phyloP scores from a whole-genome alignment of 2,113 vertebrate species.

The Elephas maximus region DNA sequence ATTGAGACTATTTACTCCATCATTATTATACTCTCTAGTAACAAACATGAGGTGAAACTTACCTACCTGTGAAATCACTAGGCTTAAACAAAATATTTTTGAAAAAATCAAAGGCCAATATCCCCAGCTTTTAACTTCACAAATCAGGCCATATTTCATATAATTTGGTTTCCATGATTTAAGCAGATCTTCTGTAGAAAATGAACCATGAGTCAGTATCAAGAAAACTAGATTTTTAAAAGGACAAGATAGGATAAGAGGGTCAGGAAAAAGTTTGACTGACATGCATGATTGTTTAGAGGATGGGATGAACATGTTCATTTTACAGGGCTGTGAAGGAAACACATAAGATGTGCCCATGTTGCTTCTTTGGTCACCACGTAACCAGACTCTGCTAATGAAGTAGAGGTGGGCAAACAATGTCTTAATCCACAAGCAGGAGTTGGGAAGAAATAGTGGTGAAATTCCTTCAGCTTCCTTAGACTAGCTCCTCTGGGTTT shows the following conservation, averaged over 20 bases:
- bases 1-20: background rate
- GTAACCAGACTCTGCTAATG: background rate
- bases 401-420: too few relatives aligned
- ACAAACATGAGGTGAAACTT: background rate
- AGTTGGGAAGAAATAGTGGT: too few relatives aligned
- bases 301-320: too few relatives aligned
- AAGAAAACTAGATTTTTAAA: background rate
- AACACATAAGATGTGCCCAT: accelerated
- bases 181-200: background rate
- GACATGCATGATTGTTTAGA: background rate
- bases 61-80: background rate
- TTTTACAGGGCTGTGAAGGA: background rate
- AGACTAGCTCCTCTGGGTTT: background rate
- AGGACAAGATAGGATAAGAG: too few relatives aligned
- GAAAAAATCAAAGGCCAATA: background rate
- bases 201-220: background rate
- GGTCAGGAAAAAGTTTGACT: too few relatives aligned
- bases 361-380: accelerated
- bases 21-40: background rate
- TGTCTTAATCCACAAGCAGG: too few relatives aligned
- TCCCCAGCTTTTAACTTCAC: background rate
- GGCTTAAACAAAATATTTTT: background rate
- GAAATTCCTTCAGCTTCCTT: background rate
- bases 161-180: background rate
- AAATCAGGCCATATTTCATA: background rate